Conservation (phyloP, 2,888 invertebrate genomes). For the Philopedon plagiatum region DNA sequence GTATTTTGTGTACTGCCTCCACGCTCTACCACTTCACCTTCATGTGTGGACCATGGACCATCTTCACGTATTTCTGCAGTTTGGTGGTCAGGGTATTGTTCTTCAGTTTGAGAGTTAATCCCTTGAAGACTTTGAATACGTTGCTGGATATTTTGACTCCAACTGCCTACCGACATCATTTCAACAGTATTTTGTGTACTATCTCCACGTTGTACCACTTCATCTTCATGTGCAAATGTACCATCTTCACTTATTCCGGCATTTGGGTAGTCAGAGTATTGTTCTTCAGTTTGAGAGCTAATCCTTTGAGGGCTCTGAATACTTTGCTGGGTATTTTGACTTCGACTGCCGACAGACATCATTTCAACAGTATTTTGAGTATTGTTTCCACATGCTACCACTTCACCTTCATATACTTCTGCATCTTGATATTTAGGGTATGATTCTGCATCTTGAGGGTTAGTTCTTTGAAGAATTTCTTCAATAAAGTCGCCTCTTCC, state of each 20-base stretch:
- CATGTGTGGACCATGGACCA: too few species aligned
- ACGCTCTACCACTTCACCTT: too few species aligned
- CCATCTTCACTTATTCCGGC: neutral
- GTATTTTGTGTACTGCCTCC: too few species aligned
- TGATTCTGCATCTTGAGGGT: neutral
- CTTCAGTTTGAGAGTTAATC: neutral
- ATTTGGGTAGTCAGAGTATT: neutral
- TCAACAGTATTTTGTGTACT: neutral
- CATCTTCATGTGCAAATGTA: neutral
- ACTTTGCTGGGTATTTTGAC: constrained; percentile 1
- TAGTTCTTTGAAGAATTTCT: neutral
- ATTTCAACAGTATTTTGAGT: neutral
- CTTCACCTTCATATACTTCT: neutral
- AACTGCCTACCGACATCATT: neutral
- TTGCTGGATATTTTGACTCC: neutral
- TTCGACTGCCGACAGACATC: neutral
- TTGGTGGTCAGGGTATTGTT: too few species aligned
- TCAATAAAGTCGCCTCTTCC: neutral
- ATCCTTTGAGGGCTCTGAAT: neutral
- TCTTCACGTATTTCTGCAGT: too few species aligned
- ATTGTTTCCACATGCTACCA: neutral
- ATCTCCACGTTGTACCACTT: neutral
- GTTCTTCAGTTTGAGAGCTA: neutral
- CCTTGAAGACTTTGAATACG: neutral
- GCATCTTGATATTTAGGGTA: too few species aligned